A percentile compares a stretch with the other conserved stretches of the same genome.
Evolutionary conservation across 2,797 vertebrate genomes (phyloP).

Genomic region (Melanotaenia maccullochi): DNA sequence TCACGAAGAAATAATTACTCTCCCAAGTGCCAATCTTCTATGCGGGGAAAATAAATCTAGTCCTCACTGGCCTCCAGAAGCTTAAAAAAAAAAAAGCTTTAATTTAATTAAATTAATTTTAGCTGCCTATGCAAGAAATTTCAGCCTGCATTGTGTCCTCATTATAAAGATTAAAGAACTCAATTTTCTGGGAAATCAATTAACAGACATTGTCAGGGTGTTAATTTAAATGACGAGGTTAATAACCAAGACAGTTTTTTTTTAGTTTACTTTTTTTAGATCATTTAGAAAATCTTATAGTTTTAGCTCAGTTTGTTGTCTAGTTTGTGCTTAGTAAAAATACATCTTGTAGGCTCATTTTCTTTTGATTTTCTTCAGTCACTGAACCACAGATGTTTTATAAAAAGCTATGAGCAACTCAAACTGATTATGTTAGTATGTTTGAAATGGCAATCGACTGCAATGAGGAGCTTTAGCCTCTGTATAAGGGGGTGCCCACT

Average conservation of each 20-base stretch:
- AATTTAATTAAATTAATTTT: constrained; percentile 16
- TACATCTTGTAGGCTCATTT: neutral
- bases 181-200: constrained; percentile 4
- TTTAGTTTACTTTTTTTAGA: neutral
- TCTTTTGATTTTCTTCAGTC: neutral
- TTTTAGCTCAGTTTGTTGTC: no score
- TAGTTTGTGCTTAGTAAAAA: neutral
- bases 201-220: neutral
- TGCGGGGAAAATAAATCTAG: neutral
- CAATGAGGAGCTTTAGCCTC: neutral
- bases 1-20: neutral
- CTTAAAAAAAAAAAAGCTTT: constrained; percentile 4
- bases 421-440: neutral
- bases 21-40: neutral
- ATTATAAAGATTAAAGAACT: constrained; percentile 3
- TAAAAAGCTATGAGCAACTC: neutral
- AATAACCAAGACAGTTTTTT: neutral
- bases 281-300: neutral
- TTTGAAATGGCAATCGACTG: neutral
- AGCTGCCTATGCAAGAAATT: constrained; percentile 7
- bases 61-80: neutral
- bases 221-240: neutral
- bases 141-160: neutral
- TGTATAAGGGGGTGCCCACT: neutral
- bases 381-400: neutral